Base-by-base conservation (phyloP, 2,888 invertebrate species). In the Argyresthia goedartella region DNA sequence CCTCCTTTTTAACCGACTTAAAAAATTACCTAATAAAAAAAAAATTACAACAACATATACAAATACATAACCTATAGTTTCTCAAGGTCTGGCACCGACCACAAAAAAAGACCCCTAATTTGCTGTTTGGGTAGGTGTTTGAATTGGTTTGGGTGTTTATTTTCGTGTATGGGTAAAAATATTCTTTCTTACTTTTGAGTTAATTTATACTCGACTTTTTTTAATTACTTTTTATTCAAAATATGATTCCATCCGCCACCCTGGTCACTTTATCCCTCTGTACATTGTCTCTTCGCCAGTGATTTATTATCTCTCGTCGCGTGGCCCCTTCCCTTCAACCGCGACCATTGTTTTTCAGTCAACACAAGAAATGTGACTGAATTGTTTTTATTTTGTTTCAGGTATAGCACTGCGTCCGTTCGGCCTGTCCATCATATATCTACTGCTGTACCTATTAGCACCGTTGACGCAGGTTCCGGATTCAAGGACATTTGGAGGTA, bases 341-440 rank as follows among this genome's bases (percentile, higher is more conserved):
- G 9, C 9, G 2, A 9, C 39, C 39, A 39, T 39, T 11, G 9
- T 39, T n/a, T n/a, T n/a, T 39, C 10, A 39, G 39, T 39, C n/a
- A n/a, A 39, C n/a, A 4, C 39, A 39, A 39, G 10, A 39, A 39
- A 39, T 9, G 39, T 39, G n/a, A 41, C 41, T 50, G 41, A 15
- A 33, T 42, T 42, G 9, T 51, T 51, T 55, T 50, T 25, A 25
- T 64, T 76, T 72, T 67, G 65, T 89, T 89, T 55, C 87, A 96
- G 96, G 93, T 88, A 90, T 92, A 67, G 89, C 93, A 68, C 90
- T 94, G 73, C 92, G 96, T 67, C 96, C 95, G 52, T 92, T 91
- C 65, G 92, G 92, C 63, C 85, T 96, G 58, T 95, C 96, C 39
- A 82, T 92, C 59, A 78, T 95, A 61, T 96, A 96, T 78, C 88